Base-by-base conservation (phyloP, 2,797 vertebrate genomes). In the Caiman crocodilus region DNA sequence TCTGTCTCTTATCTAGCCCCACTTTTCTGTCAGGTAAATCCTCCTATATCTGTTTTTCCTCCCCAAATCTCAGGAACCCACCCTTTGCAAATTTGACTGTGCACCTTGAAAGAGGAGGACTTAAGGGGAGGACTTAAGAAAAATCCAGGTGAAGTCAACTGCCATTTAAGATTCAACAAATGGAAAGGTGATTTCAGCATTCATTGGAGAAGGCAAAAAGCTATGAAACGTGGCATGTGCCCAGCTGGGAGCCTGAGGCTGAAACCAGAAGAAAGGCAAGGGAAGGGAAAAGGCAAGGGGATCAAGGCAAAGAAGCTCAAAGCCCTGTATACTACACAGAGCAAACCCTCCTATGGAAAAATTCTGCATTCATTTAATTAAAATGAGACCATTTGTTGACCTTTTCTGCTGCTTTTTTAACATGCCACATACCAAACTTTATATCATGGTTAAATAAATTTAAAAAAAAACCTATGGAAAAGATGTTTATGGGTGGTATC, bases 1-100 rank as follows among this genome's bases (percentile, higher is more conserved):
- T 35, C 96, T 85, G 84, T 92, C 82, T 90, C 80, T 82, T 93
- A 84, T 84, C 56, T 78, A 25, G 73, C 92, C 85, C 67, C 78
- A 63, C 30, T 92, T 61, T 84, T 91, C 82, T 65, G 56, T 81
- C 23, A 17, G 58, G 56, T 64, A 93, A 94, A 93, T 84, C 73
- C 57, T 89, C 57, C 85, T 92, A 75, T 20, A n/a, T 88, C 83
- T 21, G 28, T 7, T 79, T 10, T 76, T 78, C 85, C 59, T 78
- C 32, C 64, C 80, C 73, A 82, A 14, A 73, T 60, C n/a, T 26
- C 63, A 28, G 63, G 77, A 79, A 74, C 77, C 76, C 58, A 21
- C 56, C 80, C 73, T 82, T 18, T 1, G 3, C 10, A 80, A 60
- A 18, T 17, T 50, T 3, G 4, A 91, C 50, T 61, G 65, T 9